Conservation (phyloP, 2,113 vertebrate genomes). For the Trichechus manatus region DNA sequence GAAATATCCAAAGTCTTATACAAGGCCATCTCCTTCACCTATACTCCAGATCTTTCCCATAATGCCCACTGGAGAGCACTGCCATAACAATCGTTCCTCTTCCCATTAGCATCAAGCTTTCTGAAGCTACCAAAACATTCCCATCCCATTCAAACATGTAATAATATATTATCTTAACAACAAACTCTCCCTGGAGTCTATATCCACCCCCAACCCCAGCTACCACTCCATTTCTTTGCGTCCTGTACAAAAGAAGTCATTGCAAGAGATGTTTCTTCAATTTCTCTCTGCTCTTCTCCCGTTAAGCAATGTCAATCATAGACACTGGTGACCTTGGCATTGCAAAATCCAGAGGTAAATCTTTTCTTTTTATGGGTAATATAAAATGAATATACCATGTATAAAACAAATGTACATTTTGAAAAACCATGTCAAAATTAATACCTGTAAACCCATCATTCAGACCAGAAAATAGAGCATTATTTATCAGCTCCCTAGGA, state of each 20-base stretch:
- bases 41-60: not conserved
- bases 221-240: not conserved
- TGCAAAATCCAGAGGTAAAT: not conserved
- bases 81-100: not conserved
- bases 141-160: not conserved
- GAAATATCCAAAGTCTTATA: not conserved
- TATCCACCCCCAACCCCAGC: not conserved
- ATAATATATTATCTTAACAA: not conserved
- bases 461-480: not conserved
- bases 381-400: not conserved
- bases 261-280: not conserved
- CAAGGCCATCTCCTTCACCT: not conserved
- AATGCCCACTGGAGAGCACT: not conserved
- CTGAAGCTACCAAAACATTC: not conserved
- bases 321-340: not conserved
- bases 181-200: not conserved
- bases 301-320: not conserved
- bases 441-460: not conserved
- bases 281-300: not conserved
- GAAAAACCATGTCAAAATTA: not conserved
- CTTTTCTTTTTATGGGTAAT: no score
- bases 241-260: not conserved
- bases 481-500: not conserved
- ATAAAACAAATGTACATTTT: not conserved
- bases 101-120: not conserved